Conservation (phyloP, 2,797 vertebrate genomes). For the Pipistrellus pipistrellus region DNA sequence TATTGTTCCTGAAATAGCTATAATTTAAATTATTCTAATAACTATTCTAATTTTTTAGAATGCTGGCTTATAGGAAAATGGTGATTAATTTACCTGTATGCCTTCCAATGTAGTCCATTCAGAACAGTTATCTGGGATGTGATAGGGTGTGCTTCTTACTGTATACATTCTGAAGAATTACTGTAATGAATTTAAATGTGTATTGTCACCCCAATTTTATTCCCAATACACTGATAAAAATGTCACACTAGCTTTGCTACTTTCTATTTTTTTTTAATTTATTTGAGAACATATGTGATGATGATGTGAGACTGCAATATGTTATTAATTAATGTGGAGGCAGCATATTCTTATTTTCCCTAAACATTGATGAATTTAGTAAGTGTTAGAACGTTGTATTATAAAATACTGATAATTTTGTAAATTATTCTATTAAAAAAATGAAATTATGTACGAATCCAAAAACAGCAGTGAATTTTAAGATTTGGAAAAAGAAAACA, state of each 20-base stretch:
- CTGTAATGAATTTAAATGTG: neutral
- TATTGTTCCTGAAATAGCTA: neutral
- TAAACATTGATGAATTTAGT: constrained; percentile 27
- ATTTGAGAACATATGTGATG: constrained; percentile 20
- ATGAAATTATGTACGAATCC: constrained; percentile 24
- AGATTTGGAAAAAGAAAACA: neutral
- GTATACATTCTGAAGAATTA: neutral
- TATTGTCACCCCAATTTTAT: neutral
- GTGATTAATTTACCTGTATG: neutral
- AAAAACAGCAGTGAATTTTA: constrained; percentile 20
- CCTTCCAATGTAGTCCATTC: neutral
- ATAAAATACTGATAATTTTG: constrained; percentile 47
- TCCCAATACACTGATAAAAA: neutral
- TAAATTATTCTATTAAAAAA: constrained; percentile 28
- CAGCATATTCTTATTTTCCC: neutral
- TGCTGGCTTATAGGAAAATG: neutral
- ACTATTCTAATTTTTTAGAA: neutral
- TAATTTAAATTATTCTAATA: neutral
- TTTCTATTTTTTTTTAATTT: neutral
- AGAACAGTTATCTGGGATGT: neutral
- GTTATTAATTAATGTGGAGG: neutral
- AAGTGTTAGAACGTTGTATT: neutral
- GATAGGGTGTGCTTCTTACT: neutral
- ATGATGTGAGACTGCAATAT: neutral
- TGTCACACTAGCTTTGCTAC: neutral